phyloP scores from a whole-genome alignment of 2,797 vertebrate genomes.

The Leucoraja ocellata region DNA sequence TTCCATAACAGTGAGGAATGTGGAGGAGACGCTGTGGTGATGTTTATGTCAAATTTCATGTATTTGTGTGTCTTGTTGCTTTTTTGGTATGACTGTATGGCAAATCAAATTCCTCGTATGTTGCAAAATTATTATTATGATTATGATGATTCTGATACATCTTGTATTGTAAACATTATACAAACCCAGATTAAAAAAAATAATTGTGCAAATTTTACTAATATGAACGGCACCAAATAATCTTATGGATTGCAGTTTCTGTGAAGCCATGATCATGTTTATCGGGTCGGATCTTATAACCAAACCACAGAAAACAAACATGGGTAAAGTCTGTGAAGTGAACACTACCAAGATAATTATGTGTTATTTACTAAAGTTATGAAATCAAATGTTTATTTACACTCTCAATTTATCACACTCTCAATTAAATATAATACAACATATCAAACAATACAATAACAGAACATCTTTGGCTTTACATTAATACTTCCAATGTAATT shows the following conservation, averaged over 20 bases:
- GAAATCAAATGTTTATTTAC: not conserved
- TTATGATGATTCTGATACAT: too few relatives aligned
- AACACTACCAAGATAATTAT: not conserved
- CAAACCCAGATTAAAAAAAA: too few relatives aligned
- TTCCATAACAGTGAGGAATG: too few relatives aligned
- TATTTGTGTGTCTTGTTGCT: too few relatives aligned
- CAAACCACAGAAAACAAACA: not conserved
- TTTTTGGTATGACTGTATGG: too few relatives aligned
- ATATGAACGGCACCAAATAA: not conserved
- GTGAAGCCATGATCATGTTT: not conserved
- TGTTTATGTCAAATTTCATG: too few relatives aligned
- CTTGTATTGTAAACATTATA: too few relatives aligned
- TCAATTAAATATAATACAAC: not conserved
- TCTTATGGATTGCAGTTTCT: not conserved
- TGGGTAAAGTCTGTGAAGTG: not conserved
- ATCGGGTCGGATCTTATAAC: not conserved
- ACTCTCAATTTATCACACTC: not conserved
- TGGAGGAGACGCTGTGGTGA: too few relatives aligned
- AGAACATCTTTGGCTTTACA: not conserved
- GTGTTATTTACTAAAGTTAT: not conserved
- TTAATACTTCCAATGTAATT: not conserved
- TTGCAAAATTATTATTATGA: too few relatives aligned
- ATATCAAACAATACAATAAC: not conserved
- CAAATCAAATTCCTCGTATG: too few relatives aligned
- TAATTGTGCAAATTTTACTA: too few relatives aligned